A percentile compares a stretch with the other conserved stretches of the same genome.
Evolutionary conservation across 2,888 invertebrate species (phyloP).

Genomic region (Drosophila paramelanica): DNA sequence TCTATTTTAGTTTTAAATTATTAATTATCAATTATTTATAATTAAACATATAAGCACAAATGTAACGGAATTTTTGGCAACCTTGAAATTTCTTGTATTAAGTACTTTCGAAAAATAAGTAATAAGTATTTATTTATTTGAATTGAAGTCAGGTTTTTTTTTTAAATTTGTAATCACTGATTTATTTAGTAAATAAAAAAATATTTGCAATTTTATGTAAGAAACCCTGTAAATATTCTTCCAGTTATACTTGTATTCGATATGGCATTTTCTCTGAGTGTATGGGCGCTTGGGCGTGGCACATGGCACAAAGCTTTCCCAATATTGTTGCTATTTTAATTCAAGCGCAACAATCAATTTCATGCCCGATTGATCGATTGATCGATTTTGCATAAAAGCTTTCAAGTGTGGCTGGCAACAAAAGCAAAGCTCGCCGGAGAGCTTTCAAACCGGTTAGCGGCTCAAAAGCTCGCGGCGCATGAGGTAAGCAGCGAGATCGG

Average conservation of each 20-base stretch:
- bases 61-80: no score
- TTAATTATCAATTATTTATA: no score
- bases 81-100: no score
- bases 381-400: constrained; percentile 26
- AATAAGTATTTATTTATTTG: no score
- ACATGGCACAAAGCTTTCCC: background rate
- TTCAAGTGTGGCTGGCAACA: constrained; percentile 3
- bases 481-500: constrained; percentile 73
- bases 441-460: constrained; percentile 67
- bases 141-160: no score
- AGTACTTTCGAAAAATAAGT: no score
- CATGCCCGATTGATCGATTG: constrained; percentile 16
- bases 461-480: constrained; percentile 66
- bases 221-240: no score
- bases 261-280: background rate
- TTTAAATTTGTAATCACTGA: no score
- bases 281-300: constrained; percentile 10
- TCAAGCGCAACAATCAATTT: constrained; percentile 19
- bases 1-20: no score
- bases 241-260: no score
- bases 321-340: constrained; percentile 1
- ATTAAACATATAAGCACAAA: no score
- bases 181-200: no score
- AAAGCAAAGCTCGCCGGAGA: constrained; percentile 37
- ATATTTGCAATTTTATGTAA: background rate